Conservation (phyloP, 2,888 invertebrate genomes). For the Acleris laterana region DNA sequence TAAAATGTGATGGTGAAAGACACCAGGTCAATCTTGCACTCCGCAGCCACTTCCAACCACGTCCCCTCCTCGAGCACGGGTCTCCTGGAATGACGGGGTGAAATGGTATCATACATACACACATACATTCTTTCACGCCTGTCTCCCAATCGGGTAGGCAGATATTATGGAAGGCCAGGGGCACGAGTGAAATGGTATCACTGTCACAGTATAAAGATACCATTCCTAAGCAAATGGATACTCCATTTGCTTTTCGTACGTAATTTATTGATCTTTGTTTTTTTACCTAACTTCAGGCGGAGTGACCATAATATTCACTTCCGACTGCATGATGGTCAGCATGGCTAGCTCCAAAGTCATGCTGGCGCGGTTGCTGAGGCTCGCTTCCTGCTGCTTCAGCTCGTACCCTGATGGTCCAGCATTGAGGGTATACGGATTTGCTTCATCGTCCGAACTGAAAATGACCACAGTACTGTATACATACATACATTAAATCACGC, state of each 20-base stretch:
- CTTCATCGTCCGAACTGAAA: constrained; percentile 65
- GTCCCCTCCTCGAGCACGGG: constrained; percentile 52
- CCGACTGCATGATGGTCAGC: constrained; percentile 55
- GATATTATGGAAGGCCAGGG: too few relatives aligned
- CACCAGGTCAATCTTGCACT: constrained; percentile 65
- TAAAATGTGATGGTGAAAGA: constrained; percentile 63
- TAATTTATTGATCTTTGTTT: too few relatives aligned
- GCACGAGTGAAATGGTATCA: too few relatives aligned
- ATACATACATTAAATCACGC: too few relatives aligned
- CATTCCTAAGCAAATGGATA: too few relatives aligned
- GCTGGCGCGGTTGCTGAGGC: constrained; percentile 55
- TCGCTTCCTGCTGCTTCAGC: constrained; percentile 49
- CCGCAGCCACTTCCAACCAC: constrained; percentile 67
- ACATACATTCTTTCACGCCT: too few relatives aligned
- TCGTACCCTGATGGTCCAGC: constrained; percentile 46
- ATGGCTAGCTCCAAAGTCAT: constrained; percentile 69
- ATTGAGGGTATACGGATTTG: constrained; percentile 43
- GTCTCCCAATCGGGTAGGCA: too few relatives aligned
- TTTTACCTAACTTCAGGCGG: constrained; percentile 57
- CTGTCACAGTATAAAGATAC: too few relatives aligned
- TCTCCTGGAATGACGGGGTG: constrained; percentile 51
- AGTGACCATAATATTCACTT: constrained; percentile 58
- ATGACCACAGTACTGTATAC: too few relatives aligned
- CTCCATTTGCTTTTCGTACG: too few relatives aligned
- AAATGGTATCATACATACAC: too few relatives aligned